phyloP scores from a whole-genome alignment of 2,113 vertebrate genomes.

The Emberiza fucata region DNA sequence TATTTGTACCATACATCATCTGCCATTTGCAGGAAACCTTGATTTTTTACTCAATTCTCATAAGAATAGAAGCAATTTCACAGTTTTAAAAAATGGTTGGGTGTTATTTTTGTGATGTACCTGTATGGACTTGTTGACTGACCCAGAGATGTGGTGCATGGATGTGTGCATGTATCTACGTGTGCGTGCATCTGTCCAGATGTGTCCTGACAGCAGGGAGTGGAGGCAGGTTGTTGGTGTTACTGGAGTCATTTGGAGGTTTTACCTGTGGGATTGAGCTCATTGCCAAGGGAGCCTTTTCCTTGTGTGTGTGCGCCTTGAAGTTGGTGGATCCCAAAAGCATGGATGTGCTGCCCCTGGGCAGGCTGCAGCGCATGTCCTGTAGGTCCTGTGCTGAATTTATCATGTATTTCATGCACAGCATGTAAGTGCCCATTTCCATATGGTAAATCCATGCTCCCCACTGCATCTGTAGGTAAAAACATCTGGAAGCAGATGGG shows the following conservation, averaged over 20 bases:
- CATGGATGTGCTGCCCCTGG: background rate
- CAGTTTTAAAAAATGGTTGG: background rate
- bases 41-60: background rate
- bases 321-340: background rate
- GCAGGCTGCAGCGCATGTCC: background rate
- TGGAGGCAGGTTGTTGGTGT: background rate
- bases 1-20: background rate
- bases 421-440: background rate
- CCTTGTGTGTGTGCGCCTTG: accelerated
- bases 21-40: background rate
- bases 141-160: background rate
- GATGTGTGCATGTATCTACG: accelerated
- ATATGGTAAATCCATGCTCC: background rate
- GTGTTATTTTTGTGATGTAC: background rate
- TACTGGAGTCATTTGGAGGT: background rate
- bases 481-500: background rate
- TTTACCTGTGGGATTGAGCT: background rate
- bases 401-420: background rate
- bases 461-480: background rate
- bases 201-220: background rate
- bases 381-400: background rate
- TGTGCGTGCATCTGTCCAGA: accelerated
- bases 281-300: background rate
- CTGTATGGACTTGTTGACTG: background rate
- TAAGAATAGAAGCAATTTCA: background rate